Evolutionary conservation across 1,140 invertebrate genomes (phyloP).

Genomic region (Chironomus striatipennis): DNA sequence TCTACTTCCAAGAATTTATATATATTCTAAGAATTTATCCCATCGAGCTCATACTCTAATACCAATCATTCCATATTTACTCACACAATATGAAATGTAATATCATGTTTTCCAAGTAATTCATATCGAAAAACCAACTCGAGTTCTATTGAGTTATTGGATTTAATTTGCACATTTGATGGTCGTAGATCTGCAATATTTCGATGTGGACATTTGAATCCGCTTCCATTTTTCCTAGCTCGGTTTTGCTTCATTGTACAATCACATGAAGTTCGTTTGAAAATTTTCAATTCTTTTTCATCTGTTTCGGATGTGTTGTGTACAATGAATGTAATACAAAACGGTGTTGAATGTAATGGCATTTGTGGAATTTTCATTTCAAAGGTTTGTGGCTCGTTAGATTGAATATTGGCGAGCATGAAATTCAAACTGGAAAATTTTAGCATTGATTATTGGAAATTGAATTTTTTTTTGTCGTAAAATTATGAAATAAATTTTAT

Average conservation of each 20-base stretch:
- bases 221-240: neutral
- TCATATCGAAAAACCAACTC: neutral
- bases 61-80: neutral
- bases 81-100: neutral
- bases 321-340: neutral
- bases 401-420: neutral
- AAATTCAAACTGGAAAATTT: neutral
- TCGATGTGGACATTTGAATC: neutral
- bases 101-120: neutral
- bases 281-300: neutral
- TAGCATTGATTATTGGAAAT: too few relatives aligned
- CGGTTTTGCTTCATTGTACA: neutral
- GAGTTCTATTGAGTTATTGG: neutral
- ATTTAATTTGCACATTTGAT: neutral
- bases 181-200: neutral
- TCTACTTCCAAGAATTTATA: too few relatives aligned
- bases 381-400: neutral
- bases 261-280: neutral
- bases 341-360: neutral
- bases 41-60: too few relatives aligned
- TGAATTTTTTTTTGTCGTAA: too few relatives aligned
- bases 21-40: too few relatives aligned
- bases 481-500: too few relatives aligned
- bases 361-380: neutral
- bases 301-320: neutral